Evolutionary conservation across 2,797 vertebrate species (phyloP), one percentile per base, ranked within the genome.

Genomic region (Rhinella marina): DNA sequence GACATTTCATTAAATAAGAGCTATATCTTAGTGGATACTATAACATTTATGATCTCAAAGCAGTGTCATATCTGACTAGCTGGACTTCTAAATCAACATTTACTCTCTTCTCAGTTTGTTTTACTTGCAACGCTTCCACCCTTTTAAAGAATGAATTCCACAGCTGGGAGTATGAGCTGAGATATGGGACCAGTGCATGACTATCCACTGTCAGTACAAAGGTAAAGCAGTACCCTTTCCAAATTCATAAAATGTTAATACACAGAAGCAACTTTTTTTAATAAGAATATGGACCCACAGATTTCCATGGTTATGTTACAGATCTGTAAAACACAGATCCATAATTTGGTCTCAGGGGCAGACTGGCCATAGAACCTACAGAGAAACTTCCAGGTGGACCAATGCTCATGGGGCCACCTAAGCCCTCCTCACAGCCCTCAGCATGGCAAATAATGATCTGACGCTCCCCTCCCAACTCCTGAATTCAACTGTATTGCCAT

Each of bases 111-210:
- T 56, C 25, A 12, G 19, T 23, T 61, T 61, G 23, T 29, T 80
- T 61, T 80, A 17, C 29, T 80, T 32, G 8, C 32, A 1, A 79
- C 1, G 78, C 25, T 80, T 29, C 56, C 78, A 61, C 56, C 78
- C 56, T 61, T 54, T 13, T 13, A 41, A n/a, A 80, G 56, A 61
- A 62, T 59, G 27, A 80, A 80, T 77, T 77, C 73, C 73, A 77
- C 73, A 54, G 50, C 73, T n/a, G 73, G 73, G 73, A 54, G 73
- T 23, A 77, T 16, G 19, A 32, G 57, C 27, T 7, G 27, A 80
- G 23, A 19, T 32, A 59, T 7, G 5, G 56, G 16, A 77, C 48
- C 61, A 11, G 7, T 57, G 54, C 14, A 79, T 9, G 5, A 32
- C 10, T 56, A 54, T 41, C 41, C 41, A 41, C 41, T 3, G 32